Percentiles rank a stretch among this genome's conserved stretches.
phyloP scores from a whole-genome alignment of 2,888 invertebrate genomes.

The Gortyna flavago region DNA sequence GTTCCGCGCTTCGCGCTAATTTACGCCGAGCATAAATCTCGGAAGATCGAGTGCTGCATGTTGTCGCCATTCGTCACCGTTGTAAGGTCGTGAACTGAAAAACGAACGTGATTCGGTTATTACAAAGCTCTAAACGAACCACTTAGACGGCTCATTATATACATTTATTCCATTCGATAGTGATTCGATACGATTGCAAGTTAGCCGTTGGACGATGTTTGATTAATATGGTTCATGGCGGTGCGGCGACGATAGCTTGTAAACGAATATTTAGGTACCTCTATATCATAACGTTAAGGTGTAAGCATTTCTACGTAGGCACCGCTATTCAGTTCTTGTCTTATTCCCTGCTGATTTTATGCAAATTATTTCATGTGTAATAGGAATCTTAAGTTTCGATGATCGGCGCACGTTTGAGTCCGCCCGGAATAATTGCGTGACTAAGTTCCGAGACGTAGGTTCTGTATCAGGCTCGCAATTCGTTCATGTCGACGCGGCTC shows the following conservation, averaged over 20 bases:
- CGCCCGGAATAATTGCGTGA: slow-evolving; percentile 81
- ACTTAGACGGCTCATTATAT: slow-evolving; percentile 86
- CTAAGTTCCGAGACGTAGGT: slow-evolving; percentile 79
- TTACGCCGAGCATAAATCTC: slow-evolving; percentile 78
- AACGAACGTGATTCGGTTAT: slow-evolving; percentile 87
- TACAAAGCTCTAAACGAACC: slow-evolving; percentile 82
- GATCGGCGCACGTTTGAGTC: slow-evolving; percentile 70
- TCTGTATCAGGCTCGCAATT: slow-evolving; percentile 79
- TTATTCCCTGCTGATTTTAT: slow-evolving; percentile 75
- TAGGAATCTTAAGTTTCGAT: slow-evolving; percentile 76
- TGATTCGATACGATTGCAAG: slow-evolving; percentile 86
- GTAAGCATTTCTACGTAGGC: slow-evolving; percentile 45
- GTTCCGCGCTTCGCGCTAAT: slow-evolving; percentile 82
- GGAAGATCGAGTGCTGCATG: slow-evolving; percentile 71
- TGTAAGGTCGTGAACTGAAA: slow-evolving; percentile 78
- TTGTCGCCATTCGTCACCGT: slow-evolving; percentile 82
- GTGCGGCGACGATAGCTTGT: slow-evolving; percentile 69
- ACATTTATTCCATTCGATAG: slow-evolving; percentile 83
- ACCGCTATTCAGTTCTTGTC: slow-evolving; percentile 57
- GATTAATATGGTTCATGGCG: slow-evolving; percentile 76
- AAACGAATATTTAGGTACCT: slow-evolving; percentile 39
- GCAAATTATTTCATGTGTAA: slow-evolving; percentile 75
- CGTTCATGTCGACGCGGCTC: slow-evolving; percentile 78
- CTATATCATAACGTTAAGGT: slow-evolving; percentile 38
- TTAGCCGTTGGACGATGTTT: slow-evolving; percentile 76